Percentiles rank a stretch among this genome's conserved stretches.
phyloP scores from a whole-genome alignment of 2,888 invertebrate genomes.

The Arenicola marina region DNA sequence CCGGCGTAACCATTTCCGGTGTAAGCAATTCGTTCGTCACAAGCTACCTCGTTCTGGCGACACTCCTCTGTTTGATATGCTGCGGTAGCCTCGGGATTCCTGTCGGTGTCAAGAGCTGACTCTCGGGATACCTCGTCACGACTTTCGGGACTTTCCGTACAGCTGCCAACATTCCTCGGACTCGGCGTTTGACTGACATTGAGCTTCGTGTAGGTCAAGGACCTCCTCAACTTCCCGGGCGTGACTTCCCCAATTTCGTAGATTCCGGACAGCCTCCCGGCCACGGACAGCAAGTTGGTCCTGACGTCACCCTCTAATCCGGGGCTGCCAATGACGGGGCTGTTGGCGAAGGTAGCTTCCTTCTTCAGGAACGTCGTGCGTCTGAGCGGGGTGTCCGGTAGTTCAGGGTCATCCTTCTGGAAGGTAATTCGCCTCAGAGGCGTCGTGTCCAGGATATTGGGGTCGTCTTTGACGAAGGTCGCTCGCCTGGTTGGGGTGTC shows the following conservation, averaged over 20 bases:
- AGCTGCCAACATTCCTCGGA: not conserved
- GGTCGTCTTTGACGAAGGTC: slow-evolving; percentile 2
- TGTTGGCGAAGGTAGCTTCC: not conserved
- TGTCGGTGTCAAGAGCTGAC: too few species aligned
- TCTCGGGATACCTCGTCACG: too few species aligned
- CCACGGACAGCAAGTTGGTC: not conserved
- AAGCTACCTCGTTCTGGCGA: too few species aligned
- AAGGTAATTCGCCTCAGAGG: slow-evolving; percentile 14
- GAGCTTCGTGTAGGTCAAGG: slow-evolving; percentile 7
- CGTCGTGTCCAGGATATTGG: not conserved
- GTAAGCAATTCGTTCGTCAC: too few species aligned
- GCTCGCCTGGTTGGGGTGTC: slow-evolving; percentile 13
- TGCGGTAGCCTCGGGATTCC: too few species aligned
- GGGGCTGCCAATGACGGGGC: not conserved
- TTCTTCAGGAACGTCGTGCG: slow-evolving; percentile 14
- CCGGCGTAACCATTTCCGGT: too few species aligned
- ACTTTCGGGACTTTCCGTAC: not conserved
- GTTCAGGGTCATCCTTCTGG: slow-evolving; percentile 13
- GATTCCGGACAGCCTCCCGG: not conserved
- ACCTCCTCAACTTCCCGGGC: not conserved
- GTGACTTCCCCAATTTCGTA: not conserved
- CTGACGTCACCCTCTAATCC: too few species aligned
- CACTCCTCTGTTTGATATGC: too few species aligned
- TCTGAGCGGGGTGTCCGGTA: slow-evolving; percentile 13
- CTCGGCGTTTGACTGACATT: not conserved